Conservation (phyloP, 2,797 vertebrate genomes). For the Hemitrygon akajei region DNA sequence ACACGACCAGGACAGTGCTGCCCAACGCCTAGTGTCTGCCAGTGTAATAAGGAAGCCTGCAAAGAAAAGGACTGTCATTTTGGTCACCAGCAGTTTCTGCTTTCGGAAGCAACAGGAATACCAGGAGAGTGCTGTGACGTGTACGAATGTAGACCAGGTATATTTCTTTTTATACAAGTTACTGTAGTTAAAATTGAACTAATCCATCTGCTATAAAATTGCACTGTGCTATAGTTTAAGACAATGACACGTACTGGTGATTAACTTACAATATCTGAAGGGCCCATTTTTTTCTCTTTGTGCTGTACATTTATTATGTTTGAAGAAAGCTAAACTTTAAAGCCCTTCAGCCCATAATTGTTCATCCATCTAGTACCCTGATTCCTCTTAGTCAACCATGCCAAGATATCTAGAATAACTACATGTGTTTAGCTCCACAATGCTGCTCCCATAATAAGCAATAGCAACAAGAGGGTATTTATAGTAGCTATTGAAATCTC, state of each 20-base stretch:
- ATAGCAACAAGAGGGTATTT: not conserved
- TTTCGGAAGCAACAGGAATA: constrained; percentile 55
- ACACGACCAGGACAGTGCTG: constrained; percentile 62
- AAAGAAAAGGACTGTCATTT: constrained; percentile 55
- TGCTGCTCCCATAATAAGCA: not conserved
- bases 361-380: not conserved
- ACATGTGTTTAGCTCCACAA: not conserved
- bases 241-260: not conserved
- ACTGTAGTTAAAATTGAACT: not conserved
- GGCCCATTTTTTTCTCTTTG: not conserved
- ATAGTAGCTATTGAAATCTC: not conserved
- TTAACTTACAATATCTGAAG: not conserved
- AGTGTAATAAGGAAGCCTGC: constrained; percentile 56
- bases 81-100: constrained; percentile 49
- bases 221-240: not conserved
- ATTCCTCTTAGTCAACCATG: not conserved
- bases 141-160: constrained; percentile 68
- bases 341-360: not conserved
- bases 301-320: too few species aligned
- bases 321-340: not conserved
- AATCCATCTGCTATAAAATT: not conserved
- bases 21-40: constrained; percentile 56
- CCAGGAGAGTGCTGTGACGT: constrained; percentile 67
- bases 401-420: not conserved
- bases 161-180: not conserved